Conservation (phyloP, 2,888 invertebrate species). For the Cheilosia vulpina region DNA sequence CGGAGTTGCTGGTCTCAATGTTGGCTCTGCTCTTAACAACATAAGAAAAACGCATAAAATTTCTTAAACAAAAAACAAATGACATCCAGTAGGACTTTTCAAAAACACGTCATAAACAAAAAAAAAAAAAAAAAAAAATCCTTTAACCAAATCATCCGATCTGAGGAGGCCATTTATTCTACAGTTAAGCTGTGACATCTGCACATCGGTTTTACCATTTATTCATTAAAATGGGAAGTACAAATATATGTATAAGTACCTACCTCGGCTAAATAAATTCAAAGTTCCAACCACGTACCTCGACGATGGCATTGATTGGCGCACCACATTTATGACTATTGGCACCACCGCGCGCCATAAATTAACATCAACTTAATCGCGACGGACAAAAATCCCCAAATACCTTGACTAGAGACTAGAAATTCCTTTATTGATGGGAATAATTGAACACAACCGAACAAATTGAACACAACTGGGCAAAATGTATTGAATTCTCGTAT, state of each 20-base stretch:
- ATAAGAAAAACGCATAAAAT: no score
- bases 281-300: constrained; percentile 52
- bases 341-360: constrained; percentile 38
- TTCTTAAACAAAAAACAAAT: no score
- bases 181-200: no score
- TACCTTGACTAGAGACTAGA: constrained; percentile 33
- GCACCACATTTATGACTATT: constrained; percentile 46
- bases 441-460: constrained; percentile 27
- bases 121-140: no score
- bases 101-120: no score
- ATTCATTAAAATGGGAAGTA: background rate
- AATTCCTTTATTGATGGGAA: constrained; percentile 20
- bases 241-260: background rate
- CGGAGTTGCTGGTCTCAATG: no score
- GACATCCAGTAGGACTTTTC: no score
- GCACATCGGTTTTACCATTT: no score
- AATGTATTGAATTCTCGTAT: constrained; percentile 60
- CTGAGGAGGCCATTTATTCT: no score
- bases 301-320: constrained; percentile 38
- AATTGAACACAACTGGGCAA: constrained; percentile 25
- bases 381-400: constrained; percentile 3
- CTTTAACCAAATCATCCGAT: no score
- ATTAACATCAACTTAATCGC: constrained; percentile 17
- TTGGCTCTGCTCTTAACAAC: no score
- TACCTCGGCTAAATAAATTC: background rate